Evolutionary conservation across 1,140 invertebrate species (phyloP), one percentile per base, ranked within the genome.

Genomic region (Drosophila pandora): DNA sequence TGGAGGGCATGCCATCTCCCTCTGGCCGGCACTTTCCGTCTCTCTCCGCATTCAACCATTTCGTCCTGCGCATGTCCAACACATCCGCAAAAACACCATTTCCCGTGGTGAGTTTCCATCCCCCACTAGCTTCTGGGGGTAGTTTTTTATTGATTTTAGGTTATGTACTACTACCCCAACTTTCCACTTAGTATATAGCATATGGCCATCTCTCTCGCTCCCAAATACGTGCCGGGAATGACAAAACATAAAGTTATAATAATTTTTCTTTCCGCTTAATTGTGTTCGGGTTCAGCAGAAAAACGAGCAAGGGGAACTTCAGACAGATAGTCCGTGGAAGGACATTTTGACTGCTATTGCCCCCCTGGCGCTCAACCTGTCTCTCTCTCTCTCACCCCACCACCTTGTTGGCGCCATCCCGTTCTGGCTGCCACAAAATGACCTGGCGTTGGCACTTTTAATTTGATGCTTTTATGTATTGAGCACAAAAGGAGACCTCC

Each of bases 251-350:
- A 88, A 90, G 82, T 90, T 90, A 87, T 90, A 90, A 87, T 90
- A 90, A 90, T 90, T 90, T 90, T 90, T 90, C 82, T 90, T 90
- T 90, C 87, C 87, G 87, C 82, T 90, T 85, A 90, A 90, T 90
- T 90, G 85, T 90, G 77, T 67, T 62, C 78, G 64, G 72, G 60
- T 54, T 58, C n/a, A 47, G 43, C 21, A 21, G 17, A 21, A 45
- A 21, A 45, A 21, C 41, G 37, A 17, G 30, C 47, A 45, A 56
- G 53, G 37, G 13, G 41, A 34, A 21, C 17, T 17, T 52, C 83
- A 79, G 83, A 88, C 83, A 83, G 83, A 88, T 79, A 88, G 76
- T 69, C 74, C 52, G 70, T 61, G 61, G 58, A 68, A 78, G 79
- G 79, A 75, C 52, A 64, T 47, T 56, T 45, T 43, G 55, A 53